These are phyloP conservation scores for Drosophila kuntzei DNA, from an alignment of 2,888 invertebrate species.

Conservation along the genomic window DNA sequence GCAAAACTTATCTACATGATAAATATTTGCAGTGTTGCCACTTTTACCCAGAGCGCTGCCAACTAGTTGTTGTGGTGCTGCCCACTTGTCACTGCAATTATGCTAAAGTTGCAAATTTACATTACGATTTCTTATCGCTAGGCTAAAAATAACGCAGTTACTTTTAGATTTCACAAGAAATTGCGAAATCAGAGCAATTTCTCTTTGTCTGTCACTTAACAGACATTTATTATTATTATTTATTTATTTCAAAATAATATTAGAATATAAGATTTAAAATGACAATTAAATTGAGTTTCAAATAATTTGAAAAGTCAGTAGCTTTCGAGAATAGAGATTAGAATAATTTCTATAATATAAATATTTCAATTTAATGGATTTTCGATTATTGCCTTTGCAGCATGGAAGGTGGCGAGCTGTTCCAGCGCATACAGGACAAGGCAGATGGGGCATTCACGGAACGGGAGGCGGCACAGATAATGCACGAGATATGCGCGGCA, in stretches of 20 bases:
- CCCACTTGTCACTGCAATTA: not conserved
- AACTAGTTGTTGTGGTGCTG: not conserved
- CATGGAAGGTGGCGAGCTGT: conserved; percentile 99
- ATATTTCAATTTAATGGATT: too few species aligned
- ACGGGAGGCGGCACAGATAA: conserved; percentile 96
- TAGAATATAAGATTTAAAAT: too few species aligned
- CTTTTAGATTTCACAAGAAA: not conserved
- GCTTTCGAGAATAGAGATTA: too few species aligned
- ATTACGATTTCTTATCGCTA: not conserved
- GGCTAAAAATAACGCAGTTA: not conserved
- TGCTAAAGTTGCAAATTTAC: not conserved
- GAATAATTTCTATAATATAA: too few species aligned
- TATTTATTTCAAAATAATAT: too few species aligned
- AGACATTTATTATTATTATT: too few species aligned
- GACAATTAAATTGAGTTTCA: too few species aligned
- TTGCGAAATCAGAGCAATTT: not conserved
- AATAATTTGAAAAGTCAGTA: too few species aligned
- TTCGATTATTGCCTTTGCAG: conserved; percentile 82
- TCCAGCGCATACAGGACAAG: conserved; percentile 96
- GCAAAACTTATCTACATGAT: not conserved
- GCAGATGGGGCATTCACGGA: conserved; percentile 98
- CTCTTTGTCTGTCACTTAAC: not conserved
- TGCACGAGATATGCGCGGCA: conserved; percentile 98
- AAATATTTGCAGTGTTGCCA: not conserved
- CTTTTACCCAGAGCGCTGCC: not conserved